Evolutionary conservation across 35 echinoderm and acorn worm genomes (phyloP).

Genomic region (Heliocidaris tuberculata): DNA sequence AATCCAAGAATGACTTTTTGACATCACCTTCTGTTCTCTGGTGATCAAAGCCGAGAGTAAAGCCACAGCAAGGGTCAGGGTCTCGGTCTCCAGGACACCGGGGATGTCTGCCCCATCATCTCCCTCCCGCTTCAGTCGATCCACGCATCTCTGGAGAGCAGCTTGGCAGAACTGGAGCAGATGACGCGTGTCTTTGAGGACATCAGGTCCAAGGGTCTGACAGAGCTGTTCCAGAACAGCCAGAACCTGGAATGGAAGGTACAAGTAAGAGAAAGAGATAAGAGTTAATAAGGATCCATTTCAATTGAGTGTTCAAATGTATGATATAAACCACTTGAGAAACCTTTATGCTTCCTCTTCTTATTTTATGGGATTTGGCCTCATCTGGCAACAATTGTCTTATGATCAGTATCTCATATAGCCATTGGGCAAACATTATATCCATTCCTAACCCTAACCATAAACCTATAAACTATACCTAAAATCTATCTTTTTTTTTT

Average conservation of each 20-base stretch:
- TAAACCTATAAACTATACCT: too few relatives aligned
- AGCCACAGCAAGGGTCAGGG: conserved; percentile 74
- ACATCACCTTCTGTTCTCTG: conserved; percentile 62
- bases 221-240: conserved; percentile 70
- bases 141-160: conserved; percentile 68
- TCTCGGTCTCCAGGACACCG: conserved; percentile 76
- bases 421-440: too few relatives aligned
- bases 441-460: too few relatives aligned
- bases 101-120: conserved; percentile 29
- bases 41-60: conserved; percentile 62
- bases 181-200: conserved; percentile 75
- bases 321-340: too few relatives aligned
- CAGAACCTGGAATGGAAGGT: conserved; percentile 49
- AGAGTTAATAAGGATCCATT: too few relatives aligned
- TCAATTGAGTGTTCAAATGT: too few relatives aligned
- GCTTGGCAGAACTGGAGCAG: conserved; percentile 80
- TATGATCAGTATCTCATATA: too few relatives aligned
- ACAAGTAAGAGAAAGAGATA: background rate
- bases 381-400: too few relatives aligned
- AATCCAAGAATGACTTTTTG: background rate
- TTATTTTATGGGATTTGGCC: too few relatives aligned
- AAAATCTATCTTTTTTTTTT: too few relatives aligned
- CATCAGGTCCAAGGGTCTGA: conserved; percentile 62
- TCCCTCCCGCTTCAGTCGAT: conserved; percentile 48
- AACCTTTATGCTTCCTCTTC: too few relatives aligned